Percentiles rank a stretch among this genome's conserved stretches.
These are phyloP conservation scores for Spinus pinus DNA, from an alignment of 2,797 vertebrate genomes.

Conservation along the genomic window DNA sequence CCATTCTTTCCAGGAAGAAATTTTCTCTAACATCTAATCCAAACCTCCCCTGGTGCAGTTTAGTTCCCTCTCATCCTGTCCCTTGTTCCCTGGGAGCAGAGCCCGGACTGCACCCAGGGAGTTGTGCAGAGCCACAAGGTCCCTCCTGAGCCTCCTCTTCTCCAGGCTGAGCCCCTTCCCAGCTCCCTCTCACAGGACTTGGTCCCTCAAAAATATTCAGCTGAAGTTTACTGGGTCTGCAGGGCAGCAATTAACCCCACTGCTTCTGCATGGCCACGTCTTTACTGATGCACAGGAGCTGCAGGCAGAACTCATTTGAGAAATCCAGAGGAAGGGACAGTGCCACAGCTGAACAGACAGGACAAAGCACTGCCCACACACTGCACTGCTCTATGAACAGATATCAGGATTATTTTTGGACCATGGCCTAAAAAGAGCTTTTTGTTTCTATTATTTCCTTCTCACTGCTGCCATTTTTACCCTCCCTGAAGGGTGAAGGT, in stretches of 20 bases:
- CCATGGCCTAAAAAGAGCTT: neutral
- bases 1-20: neutral
- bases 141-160: neutral
- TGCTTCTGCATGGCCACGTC: fast-evolving
- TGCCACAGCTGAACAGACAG: neutral
- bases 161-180: neutral
- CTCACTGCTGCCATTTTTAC: neutral
- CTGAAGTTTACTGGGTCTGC: neutral
- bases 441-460: neutral
- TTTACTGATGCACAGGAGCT: fast-evolving
- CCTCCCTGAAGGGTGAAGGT: neutral
- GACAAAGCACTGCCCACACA: neutral
- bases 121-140: neutral
- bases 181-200: neutral
- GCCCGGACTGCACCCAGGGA: neutral
- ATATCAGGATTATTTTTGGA: neutral
- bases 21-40: neutral
- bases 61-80: neutral
- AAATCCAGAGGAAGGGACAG: neutral
- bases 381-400: neutral
- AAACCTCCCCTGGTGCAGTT: neutral
- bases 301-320: neutral
- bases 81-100: neutral
- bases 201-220: neutral
- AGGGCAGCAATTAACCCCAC: fast-evolving